A percentile compares a stretch with the other conserved stretches of the same genome.
Conservation (phyloP, 2,797 vertebrate species). For the Diceros bicornis region DNA sequence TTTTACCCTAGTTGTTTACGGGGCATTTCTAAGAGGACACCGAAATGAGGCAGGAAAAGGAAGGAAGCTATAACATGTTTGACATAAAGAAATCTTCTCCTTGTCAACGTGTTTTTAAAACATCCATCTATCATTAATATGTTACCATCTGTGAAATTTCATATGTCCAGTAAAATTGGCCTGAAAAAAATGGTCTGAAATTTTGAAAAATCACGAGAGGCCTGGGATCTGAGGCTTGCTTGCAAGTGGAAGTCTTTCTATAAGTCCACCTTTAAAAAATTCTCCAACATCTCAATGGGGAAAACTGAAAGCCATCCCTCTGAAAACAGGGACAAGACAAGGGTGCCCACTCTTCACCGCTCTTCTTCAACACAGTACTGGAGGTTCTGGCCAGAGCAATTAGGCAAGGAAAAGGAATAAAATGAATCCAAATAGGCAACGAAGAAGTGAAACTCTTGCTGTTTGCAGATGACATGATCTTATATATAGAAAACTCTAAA, state of each 20-base stretch:
- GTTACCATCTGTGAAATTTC: conserved; percentile 5
- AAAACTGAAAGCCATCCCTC: too few relatives aligned
- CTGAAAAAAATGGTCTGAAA: conserved; percentile 6
- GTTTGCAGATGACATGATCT: too few relatives aligned
- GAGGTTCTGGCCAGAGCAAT: too few relatives aligned
- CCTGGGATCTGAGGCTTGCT: background rate
- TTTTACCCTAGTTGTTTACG: background rate
- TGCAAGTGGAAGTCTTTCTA: background rate
- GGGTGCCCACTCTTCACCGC: too few relatives aligned
- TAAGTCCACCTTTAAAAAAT: background rate
- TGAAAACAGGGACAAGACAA: too few relatives aligned
- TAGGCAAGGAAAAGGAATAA: too few relatives aligned
- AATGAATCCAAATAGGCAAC: too few relatives aligned
- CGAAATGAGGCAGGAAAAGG: background rate
- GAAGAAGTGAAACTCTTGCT: too few relatives aligned
- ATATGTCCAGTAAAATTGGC: background rate
- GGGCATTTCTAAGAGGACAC: background rate
- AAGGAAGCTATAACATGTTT: background rate
- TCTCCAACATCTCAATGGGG: too few relatives aligned
- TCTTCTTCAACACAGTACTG: too few relatives aligned
- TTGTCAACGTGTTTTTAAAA: conserved; percentile 48
- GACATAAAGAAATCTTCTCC: background rate
- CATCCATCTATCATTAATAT: background rate
- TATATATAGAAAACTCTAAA: too few relatives aligned
- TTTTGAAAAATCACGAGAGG: conserved; percentile 20